Base-by-base conservation (phyloP, 2,797 vertebrate genomes). In the Enteromius thamalakanensis region DNA sequence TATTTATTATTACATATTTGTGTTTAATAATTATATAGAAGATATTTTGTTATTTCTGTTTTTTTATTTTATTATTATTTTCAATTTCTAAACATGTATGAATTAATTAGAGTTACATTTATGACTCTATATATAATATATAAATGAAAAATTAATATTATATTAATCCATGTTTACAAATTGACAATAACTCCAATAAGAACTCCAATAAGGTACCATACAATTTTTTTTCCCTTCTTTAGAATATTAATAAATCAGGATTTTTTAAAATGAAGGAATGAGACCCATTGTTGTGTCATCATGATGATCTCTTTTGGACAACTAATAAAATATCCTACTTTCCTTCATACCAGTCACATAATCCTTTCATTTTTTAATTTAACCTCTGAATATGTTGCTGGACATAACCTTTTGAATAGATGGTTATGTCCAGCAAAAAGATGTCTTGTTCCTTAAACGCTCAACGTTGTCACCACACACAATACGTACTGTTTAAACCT, bases 161-260 rank as follows among this genome's bases (percentile, higher is more conserved):
- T 55, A 55, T 55, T 3, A 55, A 55, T 55, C 53, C 53, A 55
- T 55, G 6, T 10, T 55, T 55, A 55, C 21, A n/a, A 55, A 55
- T 55, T 10, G 0, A n/a, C n/a, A 55, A 55, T n/a, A 55, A 55
- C 53, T 55, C 53, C 10, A 55, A 55, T 55, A 55, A 11, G 3
- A 55, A 55, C 21, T 9, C n/a, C n/a, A n/a, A 55, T n/a, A 0
- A 55, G 6, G 11, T 42, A 4, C 64, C 64, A 37, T 37, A 34
- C 17, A 21, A 6, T 6, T 19, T 15, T 49, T 19, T 72, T 72
- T 49, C 19, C 51, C 1, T 6, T 62, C 26, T 62, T 62, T 32
- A 9, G 23, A 71, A 14, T 34, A 74, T 74, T 74, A 74, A 34
- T 74, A 19, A 53, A 53, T 74, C 29, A 14, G 47, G 26, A 51